phyloP scores from a whole-genome alignment of 2,888 invertebrate species.

The Germaria angustata region DNA sequence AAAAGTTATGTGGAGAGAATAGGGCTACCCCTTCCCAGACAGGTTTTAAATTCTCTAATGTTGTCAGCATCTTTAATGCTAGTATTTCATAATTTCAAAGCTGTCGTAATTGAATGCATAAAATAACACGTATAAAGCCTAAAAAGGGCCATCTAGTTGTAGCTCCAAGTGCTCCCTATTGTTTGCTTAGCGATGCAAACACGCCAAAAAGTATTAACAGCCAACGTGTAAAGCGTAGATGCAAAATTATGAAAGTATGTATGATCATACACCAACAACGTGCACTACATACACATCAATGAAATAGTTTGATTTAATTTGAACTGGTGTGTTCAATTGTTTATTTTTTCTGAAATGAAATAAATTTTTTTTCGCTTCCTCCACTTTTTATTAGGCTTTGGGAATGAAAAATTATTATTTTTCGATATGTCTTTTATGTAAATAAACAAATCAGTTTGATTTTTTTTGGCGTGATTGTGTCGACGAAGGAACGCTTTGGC shows the following conservation, averaged over 20 bases:
- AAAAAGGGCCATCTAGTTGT: too few species aligned
- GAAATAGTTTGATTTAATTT: conserved; percentile 21
- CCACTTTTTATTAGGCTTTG: conserved; percentile 18
- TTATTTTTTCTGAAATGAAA: conserved; percentile 57
- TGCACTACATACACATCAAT: background rate
- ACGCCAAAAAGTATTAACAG: background rate
- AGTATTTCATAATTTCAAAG: too few species aligned
- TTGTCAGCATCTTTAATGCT: too few species aligned
- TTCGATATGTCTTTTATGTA: conserved; percentile 68
- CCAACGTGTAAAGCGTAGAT: background rate
- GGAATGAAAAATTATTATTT: conserved; percentile 62
- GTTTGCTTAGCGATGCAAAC: too few species aligned
- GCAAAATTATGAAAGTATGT: background rate
- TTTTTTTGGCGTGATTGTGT: conserved; percentile 22
- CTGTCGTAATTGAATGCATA: too few species aligned
- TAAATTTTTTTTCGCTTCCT: conserved; percentile 38
- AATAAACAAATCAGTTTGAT: conserved; percentile 67
- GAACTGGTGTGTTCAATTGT: conserved; percentile 22
- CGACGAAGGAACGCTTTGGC: background rate
- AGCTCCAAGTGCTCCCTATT: too few species aligned
- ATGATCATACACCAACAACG: background rate
- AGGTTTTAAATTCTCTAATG: too few species aligned
- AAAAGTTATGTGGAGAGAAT: too few species aligned
- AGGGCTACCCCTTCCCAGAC: too few species aligned
- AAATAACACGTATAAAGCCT: too few species aligned